Evolutionary conservation across 2,888 invertebrate genomes (phyloP), one percentile per base, ranked within the genome.

Genomic region (Harpalus rufipes): DNA sequence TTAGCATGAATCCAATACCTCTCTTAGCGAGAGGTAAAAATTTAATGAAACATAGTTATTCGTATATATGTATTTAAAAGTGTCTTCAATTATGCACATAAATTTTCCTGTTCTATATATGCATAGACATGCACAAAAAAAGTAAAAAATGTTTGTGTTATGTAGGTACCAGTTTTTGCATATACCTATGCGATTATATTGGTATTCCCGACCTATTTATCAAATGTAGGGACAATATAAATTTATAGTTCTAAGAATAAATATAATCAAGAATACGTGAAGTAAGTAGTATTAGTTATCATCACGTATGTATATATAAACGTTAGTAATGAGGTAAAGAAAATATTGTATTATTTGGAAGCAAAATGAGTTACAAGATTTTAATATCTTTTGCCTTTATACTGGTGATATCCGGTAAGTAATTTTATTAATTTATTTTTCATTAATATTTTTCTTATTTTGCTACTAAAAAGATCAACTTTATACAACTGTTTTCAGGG

Each of bases 131-230:
- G 25, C 25, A 25, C 25, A 14, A 59, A 21, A 79, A 56, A 79
- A 3, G 6, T 44, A 44, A 44, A 44, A 7, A 39, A 10, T 78
- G 78, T 39, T 39, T 16, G 12, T 12, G n/a, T n/a, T n/a, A n/a
- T n/a, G n/a, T n/a, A n/a, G n/a, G n/a, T n/a, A n/a, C n/a, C n/a
- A n/a, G n/a, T n/a, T n/a, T n/a, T n/a, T 59, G 16, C 86, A 86
- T 74, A 79, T 76, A n/a, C 41, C 3, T 21, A 56, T 5, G 84
- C 85, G 61, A 44, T 44, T 44, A 44, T 44, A 44, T 87, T 81
- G 80, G 79, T 59, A 81, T 68, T 25, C 25, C 51, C 72, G 16
- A 18, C 61, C 12, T 21, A 61, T 51, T 51, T 51, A 51, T 51
- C 44, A 51, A 51, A 51, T 51, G 12, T 51, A 1, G 6, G 32